Evolutionary conservation across 2,113 vertebrate genomes (phyloP).

Genomic region (Epinephelus lanceolatus): DNA sequence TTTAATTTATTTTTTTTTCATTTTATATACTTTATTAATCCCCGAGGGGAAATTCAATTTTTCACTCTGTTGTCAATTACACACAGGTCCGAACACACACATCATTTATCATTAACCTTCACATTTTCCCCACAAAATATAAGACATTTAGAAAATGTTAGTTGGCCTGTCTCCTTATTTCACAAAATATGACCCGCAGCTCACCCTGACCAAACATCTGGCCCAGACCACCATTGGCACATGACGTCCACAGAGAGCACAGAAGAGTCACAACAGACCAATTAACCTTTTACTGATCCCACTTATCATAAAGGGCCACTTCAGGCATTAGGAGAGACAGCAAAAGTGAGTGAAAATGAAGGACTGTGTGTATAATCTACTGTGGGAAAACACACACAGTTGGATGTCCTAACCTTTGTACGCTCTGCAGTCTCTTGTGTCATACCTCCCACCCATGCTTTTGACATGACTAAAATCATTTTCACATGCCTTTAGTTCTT

Average conservation of each 20-base stretch:
- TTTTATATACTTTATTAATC: too few relatives aligned
- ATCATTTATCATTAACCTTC: neutral
- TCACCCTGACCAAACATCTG: neutral
- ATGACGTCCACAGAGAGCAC: constrained; percentile 57
- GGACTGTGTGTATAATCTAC: constrained; percentile 34
- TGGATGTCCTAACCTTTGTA: constrained; percentile 11
- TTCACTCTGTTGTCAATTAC: too few relatives aligned
- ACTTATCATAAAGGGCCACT: constrained; percentile 72
- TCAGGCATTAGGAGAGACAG: constrained; percentile 50
- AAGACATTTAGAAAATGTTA: neutral
- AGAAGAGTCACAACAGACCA: constrained; percentile 64
- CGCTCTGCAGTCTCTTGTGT: constrained; percentile 21
- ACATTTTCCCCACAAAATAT: neutral
- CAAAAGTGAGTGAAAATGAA: constrained; percentile 52
- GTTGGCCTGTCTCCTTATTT: neutral
- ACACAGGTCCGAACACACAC: too few relatives aligned
- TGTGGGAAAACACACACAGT: neutral
- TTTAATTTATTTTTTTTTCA: too few relatives aligned
- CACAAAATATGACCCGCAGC: neutral
- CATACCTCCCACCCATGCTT: neutral
- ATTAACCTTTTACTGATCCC: constrained; percentile 79
- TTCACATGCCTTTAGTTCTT: neutral
- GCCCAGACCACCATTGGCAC: constrained; percentile 26
- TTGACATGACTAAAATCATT: constrained; percentile 11
- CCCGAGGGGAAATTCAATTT: too few relatives aligned